Percentiles rank a stretch among this genome's conserved stretches.
Conservation (phyloP, 2,797 vertebrate genomes). For the Rhyacichthys aspro region DNA sequence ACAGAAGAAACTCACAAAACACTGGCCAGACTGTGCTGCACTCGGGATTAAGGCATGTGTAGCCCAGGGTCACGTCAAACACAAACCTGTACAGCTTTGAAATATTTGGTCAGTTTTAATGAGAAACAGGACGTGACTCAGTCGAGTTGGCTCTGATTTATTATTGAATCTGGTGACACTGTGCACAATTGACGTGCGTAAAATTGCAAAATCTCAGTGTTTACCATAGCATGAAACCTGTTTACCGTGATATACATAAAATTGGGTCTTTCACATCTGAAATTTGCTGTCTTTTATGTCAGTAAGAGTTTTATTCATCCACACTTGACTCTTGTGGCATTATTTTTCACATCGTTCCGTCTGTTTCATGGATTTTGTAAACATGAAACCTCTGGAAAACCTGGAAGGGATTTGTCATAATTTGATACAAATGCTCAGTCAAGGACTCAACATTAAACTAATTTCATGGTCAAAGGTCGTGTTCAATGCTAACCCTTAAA, state of each 20-base stretch:
- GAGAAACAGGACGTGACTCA: constrained; percentile 31
- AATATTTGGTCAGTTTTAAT: constrained; percentile 41
- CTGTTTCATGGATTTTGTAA: constrained; percentile 14
- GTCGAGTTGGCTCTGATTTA: constrained; percentile 10
- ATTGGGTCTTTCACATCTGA: constrained; percentile 1
- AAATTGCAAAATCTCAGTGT: constrained; percentile 3
- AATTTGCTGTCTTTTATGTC: constrained; percentile 7
- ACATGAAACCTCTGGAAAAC: not conserved
- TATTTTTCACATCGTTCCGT: constrained; percentile 2
- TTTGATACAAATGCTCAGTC: not conserved
- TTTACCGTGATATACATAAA: not conserved
- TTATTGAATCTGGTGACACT: not conserved
- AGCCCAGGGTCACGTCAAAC: constrained; percentile 42
- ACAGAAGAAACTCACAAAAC: not conserved
- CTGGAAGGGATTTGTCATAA: constrained; percentile 2
- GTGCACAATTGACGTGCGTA: not conserved
- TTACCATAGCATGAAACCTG: constrained; percentile 10
- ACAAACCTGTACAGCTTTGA: constrained; percentile 33
- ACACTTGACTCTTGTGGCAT: not conserved
- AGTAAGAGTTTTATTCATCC: not conserved
- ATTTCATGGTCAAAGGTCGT: not conserved
- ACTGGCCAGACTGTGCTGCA: constrained; percentile 30
- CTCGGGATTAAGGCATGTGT: constrained; percentile 48
- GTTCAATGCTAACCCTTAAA: not conserved
- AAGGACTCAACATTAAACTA: not conserved